Base-by-base conservation (phyloP, 2,888 invertebrate species). In the Willowsia nigromaculata region DNA sequence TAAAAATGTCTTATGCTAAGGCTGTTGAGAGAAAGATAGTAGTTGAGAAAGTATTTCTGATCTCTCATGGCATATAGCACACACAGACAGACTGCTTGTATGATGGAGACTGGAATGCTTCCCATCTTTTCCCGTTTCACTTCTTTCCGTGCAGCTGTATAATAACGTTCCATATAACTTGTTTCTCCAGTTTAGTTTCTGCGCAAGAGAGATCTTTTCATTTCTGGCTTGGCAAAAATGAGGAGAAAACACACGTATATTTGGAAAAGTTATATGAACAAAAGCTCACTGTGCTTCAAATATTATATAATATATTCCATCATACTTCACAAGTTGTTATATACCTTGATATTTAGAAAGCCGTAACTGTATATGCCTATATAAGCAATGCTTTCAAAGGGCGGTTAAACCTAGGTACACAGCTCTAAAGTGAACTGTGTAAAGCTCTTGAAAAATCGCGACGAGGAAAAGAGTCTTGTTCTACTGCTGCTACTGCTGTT, bases 141-240 rank as follows among this genome's bases (percentile, higher is more conserved):
- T 30, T 33, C 9, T 25, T 47, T 30, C 40, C 37, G 71, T 74
- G 5, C 30, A 47, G 74, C n/a, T 47, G 47, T 71, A 71, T 74
- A 47, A 43, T 71, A 71, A 25, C 43, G 71, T 43, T 47, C 27
- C 25, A 74, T 50, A 74, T 43, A 74, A 74, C 27, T 47, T 47
- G 59, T 27, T 86, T 80, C 53, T 53, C 40, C 25, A 78, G 62
- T 76, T 83, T 43, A 74, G 74, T 74, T 78, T 86, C 85, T 86
- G 85, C 85, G 85, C 85, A 86, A 86, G 80, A 78, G 71, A 74
- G 78, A 65, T 80, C 78, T 85, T 85, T 85, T 62, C 80, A 80
- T 80, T 86, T 78, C 53, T 65, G 65, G 65, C 53, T 68, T 40
- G 68, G 65, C 50, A 78, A 65, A 86, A 80, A 65, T 50, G 50